phyloP scores from a whole-genome alignment of 2,888 invertebrate genomes.

The Drosophila seclusa region DNA sequence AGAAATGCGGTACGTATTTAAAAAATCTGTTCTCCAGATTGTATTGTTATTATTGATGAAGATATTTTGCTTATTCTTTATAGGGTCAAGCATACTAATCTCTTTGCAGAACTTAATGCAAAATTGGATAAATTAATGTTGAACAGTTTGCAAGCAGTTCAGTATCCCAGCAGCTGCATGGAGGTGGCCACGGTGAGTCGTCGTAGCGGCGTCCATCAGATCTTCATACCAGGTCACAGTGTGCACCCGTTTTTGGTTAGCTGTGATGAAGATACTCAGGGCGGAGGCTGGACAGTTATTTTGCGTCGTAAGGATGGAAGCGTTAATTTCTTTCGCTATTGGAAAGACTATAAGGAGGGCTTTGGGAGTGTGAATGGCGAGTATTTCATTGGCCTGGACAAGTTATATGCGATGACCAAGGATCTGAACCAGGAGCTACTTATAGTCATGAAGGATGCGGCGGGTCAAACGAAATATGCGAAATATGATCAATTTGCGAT shows the following conservation, averaged over 20 bases:
- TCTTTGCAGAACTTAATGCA: conserved; percentile 2
- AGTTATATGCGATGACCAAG: conserved; percentile 86
- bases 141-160: neutral
- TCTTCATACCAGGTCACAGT: conserved; percentile 86
- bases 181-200: conserved; percentile 50
- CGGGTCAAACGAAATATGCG: conserved; percentile 86
- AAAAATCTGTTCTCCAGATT: neutral
- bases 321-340: conserved; percentile 88
- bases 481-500: conserved; percentile 88
- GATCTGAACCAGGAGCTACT: conserved; percentile 86
- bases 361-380: conserved; percentile 90
- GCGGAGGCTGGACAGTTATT: conserved; percentile 89
- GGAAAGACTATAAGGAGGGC: conserved; percentile 87
- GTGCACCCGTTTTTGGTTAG: conserved; percentile 87
- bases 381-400: conserved; percentile 90
- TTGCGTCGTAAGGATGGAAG: conserved; percentile 88
- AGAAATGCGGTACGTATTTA: conserved; percentile 18
- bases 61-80: neutral
- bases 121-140: conserved; percentile 3
- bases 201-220: conserved; percentile 86
- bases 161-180: conserved; percentile 58
- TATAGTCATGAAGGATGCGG: conserved; percentile 87
- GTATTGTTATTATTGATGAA: neutral
- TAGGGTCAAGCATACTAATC: neutral
- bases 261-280: conserved; percentile 85